phyloP scores from a whole-genome alignment of 2,888 invertebrate species.

The Malthinus flaveolus region DNA sequence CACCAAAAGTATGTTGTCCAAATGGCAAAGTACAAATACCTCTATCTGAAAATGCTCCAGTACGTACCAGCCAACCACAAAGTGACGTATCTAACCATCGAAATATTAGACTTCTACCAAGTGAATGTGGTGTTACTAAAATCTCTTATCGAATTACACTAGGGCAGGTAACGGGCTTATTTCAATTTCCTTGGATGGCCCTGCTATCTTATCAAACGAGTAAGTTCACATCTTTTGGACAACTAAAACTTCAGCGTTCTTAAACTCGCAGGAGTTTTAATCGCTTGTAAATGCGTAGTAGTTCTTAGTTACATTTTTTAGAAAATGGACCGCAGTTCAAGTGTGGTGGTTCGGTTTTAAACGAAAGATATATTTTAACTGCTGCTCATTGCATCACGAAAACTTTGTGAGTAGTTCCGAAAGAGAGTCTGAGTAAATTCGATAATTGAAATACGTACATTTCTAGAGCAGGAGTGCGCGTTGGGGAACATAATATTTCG shows the following conservation, averaged over 20 bases:
- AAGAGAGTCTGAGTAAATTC: background rate
- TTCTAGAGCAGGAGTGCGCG: background rate
- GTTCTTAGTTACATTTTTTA: too few relatives aligned
- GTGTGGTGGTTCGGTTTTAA: constrained; percentile 59
- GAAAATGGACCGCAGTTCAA: constrained; percentile 45
- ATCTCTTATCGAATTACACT: background rate
- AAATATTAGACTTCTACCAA: background rate
- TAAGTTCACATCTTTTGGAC: constrained; percentile 34
- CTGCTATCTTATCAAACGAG: constrained; percentile 62
- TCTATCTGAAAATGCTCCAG: background rate
- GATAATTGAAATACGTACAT: background rate
- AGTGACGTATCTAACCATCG: background rate
- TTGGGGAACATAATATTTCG: background rate
- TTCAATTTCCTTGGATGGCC: constrained; percentile 79
- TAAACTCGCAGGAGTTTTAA: constrained; percentile 35
- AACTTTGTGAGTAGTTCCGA: background rate
- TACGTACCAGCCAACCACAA: background rate
- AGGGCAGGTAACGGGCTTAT: constrained; percentile 43
- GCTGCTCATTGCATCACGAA: constrained; percentile 63
- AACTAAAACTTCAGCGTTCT: constrained; percentile 69
- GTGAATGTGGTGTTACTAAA: background rate
- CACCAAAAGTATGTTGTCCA: background rate
- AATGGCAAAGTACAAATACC: background rate
- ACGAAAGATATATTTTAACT: constrained; percentile 56
- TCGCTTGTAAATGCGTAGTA: background rate